A percentile compares a stretch with the other conserved stretches of the same genome.
Evolutionary conservation across 1,140 invertebrate genomes (phyloP).

Genomic region (Scaptodrosophila lebanonensis): DNA sequence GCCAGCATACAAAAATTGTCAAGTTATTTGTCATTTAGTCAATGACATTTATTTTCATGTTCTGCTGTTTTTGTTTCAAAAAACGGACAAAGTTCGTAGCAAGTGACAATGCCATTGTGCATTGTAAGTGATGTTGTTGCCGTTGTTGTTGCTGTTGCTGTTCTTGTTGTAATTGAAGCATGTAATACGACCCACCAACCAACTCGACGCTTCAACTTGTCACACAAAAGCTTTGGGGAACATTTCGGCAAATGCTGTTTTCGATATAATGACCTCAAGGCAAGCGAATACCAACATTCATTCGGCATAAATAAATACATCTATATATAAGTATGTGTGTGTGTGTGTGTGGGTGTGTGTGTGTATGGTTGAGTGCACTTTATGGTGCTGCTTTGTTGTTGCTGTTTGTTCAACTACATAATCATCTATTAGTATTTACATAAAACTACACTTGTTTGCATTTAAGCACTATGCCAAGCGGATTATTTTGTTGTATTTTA

Average conservation of each 20-base stretch:
- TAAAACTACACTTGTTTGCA: slow-evolving; percentile 73
- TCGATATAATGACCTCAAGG: slow-evolving; percentile 74
- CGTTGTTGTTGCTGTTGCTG: slow-evolving; percentile 4
- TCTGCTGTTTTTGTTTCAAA: slow-evolving; percentile 43
- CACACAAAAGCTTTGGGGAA: slow-evolving; percentile 70
- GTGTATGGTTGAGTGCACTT: slow-evolving; percentile 63
- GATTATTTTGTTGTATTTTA: slow-evolving; percentile 44
- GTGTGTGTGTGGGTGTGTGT: too few relatives aligned
- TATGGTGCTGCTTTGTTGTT: slow-evolving; percentile 48
- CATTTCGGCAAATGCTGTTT: slow-evolving; percentile 73
- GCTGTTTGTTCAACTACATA: slow-evolving; percentile 72
- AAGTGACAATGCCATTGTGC: slow-evolving; percentile 48
- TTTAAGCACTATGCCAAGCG: slow-evolving; percentile 65
- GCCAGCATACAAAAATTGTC: slow-evolving; percentile 35
- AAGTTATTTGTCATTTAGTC: slow-evolving; percentile 73
- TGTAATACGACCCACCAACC: slow-evolving; percentile 52
- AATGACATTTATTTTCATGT: slow-evolving; percentile 74
- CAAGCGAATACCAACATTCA: slow-evolving; percentile 38
- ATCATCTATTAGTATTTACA: slow-evolving; percentile 74
- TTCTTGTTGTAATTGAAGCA: slow-evolving; percentile 68
- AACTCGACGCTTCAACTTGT: slow-evolving; percentile 38
- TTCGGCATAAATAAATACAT: slow-evolving; percentile 46
- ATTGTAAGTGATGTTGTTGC: slow-evolving; percentile 1
- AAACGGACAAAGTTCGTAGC: too few relatives aligned
- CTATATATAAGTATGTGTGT: too few relatives aligned